Conservation (phyloP, 2,888 invertebrate genomes). For the Stenotaenia linearis region DNA sequence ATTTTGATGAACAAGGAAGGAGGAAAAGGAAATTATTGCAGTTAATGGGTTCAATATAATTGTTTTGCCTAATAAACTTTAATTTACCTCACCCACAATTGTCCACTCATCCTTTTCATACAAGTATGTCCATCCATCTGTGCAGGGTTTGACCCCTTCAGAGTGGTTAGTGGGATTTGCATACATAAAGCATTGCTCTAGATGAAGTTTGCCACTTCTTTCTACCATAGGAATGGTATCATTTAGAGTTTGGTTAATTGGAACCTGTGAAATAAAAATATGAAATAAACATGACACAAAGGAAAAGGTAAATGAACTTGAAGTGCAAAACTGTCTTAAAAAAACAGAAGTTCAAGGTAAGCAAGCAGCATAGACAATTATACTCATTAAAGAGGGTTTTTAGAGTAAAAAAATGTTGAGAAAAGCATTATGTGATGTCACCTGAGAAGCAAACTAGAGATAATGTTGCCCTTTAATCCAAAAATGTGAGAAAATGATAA, state of each 20-base stretch:
- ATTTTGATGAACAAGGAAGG: neutral
- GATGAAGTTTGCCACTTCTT: neutral
- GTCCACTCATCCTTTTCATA: slow-evolving; percentile 28
- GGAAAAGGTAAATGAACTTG: neutral
- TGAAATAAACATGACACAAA: neutral
- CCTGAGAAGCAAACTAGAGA: too few relatives aligned
- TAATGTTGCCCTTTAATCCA: too few relatives aligned
- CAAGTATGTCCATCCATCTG: slow-evolving; percentile 33
- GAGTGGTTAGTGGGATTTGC: slow-evolving; percentile 32
- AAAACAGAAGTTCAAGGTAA: neutral
- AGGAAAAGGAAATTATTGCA: too few relatives aligned
- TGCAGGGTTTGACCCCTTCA: slow-evolving; percentile 16
- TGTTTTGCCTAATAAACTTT: neutral
- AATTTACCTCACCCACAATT: slow-evolving; percentile 33
- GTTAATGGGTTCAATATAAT: too few relatives aligned
- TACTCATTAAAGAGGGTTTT: neutral
- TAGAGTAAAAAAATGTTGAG: neutral
- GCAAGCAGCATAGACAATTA: neutral
- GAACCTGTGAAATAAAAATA: slow-evolving; percentile 8
- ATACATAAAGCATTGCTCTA: slow-evolving; percentile 14
- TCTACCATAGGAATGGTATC: slow-evolving; percentile 28
- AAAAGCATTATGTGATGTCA: too few relatives aligned
- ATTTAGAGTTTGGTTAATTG: neutral
- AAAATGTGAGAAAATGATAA: too few relatives aligned
- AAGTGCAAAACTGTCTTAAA: neutral